These are phyloP conservation scores for Helarctos malayanus DNA, from an alignment of 2,797 vertebrate species.

Conservation along the genomic window DNA sequence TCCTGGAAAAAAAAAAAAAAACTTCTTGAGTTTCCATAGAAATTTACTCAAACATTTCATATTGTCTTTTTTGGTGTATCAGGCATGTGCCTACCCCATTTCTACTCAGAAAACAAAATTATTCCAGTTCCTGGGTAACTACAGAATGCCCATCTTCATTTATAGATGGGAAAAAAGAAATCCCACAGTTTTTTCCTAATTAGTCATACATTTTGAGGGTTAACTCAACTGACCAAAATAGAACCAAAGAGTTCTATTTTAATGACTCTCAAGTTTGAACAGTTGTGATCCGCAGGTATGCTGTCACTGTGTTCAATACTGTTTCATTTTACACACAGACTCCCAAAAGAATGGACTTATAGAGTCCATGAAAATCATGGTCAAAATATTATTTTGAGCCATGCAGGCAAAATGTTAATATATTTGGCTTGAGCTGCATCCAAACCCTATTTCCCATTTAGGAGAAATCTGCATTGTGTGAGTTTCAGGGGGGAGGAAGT, in stretches of 20 bases:
- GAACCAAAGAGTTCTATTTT: not conserved
- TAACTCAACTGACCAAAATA: not conserved
- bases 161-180: constrained; percentile 20
- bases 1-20: not conserved
- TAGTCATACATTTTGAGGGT: not conserved
- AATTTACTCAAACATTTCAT: not conserved
- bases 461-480: not conserved
- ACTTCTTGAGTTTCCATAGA: not conserved
- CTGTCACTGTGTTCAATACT: not conserved
- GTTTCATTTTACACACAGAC: constrained; percentile 29
- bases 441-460: not conserved
- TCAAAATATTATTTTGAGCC: constrained; percentile 9
- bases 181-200: not conserved
- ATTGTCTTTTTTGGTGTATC: not conserved
- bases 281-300: not conserved
- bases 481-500: not conserved
- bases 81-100: not conserved
- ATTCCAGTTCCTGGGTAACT: not conserved
- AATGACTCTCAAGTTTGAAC: not conserved
- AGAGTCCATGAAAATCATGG: not conserved
- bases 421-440: not conserved
- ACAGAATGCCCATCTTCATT: not conserved
- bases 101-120: constrained; percentile 18
- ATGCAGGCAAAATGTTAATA: not conserved
- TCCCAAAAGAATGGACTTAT: not conserved